Evolutionary conservation across 64 coral and sea anemone genomes (phyloP), one percentile per base, ranked within the genome.

Genomic region (Catalaphyllia jardinei): DNA sequence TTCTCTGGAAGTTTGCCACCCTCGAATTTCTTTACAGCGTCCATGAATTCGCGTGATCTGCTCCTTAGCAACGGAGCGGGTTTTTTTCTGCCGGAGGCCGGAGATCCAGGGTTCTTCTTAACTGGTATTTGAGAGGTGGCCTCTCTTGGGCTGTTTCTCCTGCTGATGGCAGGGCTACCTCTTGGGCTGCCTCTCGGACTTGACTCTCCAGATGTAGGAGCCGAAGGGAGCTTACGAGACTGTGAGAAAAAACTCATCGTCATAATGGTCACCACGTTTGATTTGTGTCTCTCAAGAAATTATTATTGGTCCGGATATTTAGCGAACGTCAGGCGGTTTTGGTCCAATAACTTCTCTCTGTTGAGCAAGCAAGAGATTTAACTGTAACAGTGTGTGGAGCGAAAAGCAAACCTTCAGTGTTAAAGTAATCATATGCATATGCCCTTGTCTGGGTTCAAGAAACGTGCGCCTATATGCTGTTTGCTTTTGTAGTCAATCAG

Each of bases 21-120:
- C 20, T 84, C 81, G 51, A 84, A 84, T 84, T 67, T 84, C 63
- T 84, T 84, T 24, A 84, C 62, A n/a, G 81, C 81, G 33, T 84
- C 81, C 61, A 84, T 84, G 38, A 84, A 84, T 24, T 84, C 81
- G 12, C 81, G 81, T 7, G 81, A 84, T 35, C 81, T 84, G 33
- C 62, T 84, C 20, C 81, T 69, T 5, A 84, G 81, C 20, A 84
- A 84, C 3, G 81, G 81, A 12, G 81, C 81, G 0, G 81, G 81
- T 16, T 84, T 84, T 4, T 22, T 9, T 67, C 24, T 67, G 38
- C 38, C 38, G 64, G 20, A 27, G 19, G 64, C 20, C 64, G 22
- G 64, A 10, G 81, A 49, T 71, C 62, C 35, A 19, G 81, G 24
- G 10, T n/a, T 38, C 19, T 69, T 84, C 46, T 31, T 46, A 35